phyloP scores from a whole-genome alignment of 1,140 invertebrate species.

The Drosophila cardini region DNA sequence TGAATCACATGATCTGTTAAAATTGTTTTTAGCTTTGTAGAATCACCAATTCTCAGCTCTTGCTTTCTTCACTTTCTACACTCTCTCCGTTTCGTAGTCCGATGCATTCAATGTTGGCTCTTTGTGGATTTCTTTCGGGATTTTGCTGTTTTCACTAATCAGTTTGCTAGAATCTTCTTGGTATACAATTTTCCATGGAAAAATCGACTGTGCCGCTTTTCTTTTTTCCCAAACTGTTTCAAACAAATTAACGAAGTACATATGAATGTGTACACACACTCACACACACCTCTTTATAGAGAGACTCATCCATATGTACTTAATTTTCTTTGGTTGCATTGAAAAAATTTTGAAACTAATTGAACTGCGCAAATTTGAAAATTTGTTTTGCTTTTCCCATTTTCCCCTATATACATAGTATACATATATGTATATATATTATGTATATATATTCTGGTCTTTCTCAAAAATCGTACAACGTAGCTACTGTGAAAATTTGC shows the following conservation, averaged over 20 bases:
- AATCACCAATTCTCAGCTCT: background rate
- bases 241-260: constrained; percentile 20
- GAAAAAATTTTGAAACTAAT: constrained; percentile 41
- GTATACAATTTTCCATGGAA: constrained; percentile 41
- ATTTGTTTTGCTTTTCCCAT: constrained; percentile 35
- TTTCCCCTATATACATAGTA: constrained; percentile 35
- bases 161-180: constrained; percentile 49
- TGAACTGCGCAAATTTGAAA: constrained; percentile 71
- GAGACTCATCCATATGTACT: constrained; percentile 32
- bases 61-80: background rate
- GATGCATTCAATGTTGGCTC: constrained; percentile 5
- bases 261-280: background rate
- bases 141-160: constrained; percentile 44
- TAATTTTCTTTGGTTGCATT: constrained; percentile 33
- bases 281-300: background rate
- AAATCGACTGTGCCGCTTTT: constrained; percentile 30
- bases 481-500: constrained; percentile 49
- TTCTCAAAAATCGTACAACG: constrained; percentile 52
- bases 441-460: constrained; percentile 31
- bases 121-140: constrained; percentile 21
- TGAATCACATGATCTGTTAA: constrained; percentile 35
- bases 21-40: constrained; percentile 18
- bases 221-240: constrained; percentile 34
- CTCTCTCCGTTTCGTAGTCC: too few species aligned
- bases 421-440: too few species aligned